Evolutionary conservation across 2,888 invertebrate species (phyloP).

Genomic region (Panorpa germanica): DNA sequence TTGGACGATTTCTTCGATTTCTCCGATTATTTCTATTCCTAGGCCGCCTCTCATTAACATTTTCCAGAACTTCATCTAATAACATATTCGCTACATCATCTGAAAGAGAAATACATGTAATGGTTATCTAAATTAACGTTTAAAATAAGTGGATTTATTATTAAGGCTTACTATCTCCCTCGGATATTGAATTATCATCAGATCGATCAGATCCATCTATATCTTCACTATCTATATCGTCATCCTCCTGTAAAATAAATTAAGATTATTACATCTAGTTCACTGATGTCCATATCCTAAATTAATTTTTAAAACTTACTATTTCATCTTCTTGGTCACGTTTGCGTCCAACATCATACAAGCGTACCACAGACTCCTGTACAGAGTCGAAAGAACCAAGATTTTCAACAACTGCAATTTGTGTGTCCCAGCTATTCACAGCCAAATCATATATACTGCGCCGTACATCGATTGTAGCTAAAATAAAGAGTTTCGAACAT

Average conservation of each 20-base stretch:
- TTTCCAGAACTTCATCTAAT: too few species aligned
- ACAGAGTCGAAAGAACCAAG: slow-evolving; percentile 64
- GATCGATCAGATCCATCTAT: slow-evolving; percentile 35
- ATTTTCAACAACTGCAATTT: slow-evolving; percentile 83
- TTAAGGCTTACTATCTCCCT: too few species aligned
- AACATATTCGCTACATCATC: too few species aligned
- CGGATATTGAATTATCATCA: slow-evolving; percentile 31
- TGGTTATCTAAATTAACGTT: too few species aligned
- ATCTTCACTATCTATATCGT: slow-evolving; percentile 40
- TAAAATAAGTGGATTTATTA: too few species aligned
- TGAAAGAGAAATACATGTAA: too few species aligned
- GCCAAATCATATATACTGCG: slow-evolving; percentile 73
- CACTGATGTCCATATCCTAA: slow-evolving; percentile 41
- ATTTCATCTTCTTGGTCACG: slow-evolving; percentile 80
- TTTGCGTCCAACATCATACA: slow-evolving; percentile 83
- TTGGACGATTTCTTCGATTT: too few species aligned
- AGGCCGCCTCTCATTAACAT: too few species aligned
- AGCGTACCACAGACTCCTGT: slow-evolving; percentile 74
- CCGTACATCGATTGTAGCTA: slow-evolving; percentile 86
- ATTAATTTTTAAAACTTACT: slow-evolving; percentile 38
- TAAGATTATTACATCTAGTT: too few species aligned
- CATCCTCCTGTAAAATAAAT: slow-evolving; percentile 36
- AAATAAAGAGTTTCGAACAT: slow-evolving; percentile 13
- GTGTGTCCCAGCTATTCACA: slow-evolving; percentile 66
- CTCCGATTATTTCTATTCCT: too few species aligned